Evolutionary conservation across 2,113 vertebrate genomes (phyloP), one percentile per base, ranked within the genome.

Genomic region (Xenopus borealis): DNA sequence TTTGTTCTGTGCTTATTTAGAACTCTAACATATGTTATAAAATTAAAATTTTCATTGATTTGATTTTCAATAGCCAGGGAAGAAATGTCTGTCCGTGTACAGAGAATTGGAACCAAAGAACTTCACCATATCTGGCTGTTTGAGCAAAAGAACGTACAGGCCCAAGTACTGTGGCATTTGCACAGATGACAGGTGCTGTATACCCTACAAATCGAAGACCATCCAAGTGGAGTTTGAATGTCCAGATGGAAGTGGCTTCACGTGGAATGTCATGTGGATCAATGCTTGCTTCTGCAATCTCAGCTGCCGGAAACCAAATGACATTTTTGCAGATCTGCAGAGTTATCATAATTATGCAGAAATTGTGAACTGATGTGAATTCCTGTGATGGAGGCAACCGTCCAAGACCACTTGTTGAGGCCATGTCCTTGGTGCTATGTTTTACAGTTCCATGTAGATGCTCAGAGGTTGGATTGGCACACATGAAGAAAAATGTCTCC

Each of bases 271-370:
- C 79, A 83, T 98, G 86, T 98, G 97, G 97, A 91, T 99, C 66
- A 95, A 97, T 11, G 95, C 97, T 64, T 99, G 97, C 80, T 99
- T 98, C 86, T 99, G 97, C 88, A 98, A 95, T 84, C 89, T 99
- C 80, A 97, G 88, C 85, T 99, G 97, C 84, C 91, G 86, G 72
- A 98, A 95, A 79, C 95, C 95, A 20, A 98, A 98, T 0, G 97
- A 99, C 86, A 97, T 99, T 82, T 99, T 99, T 57, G 89, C 91
- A 0, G 94, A 97, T 70, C 88, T 99, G 81, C 93, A 95, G 78
- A 90, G 89, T 80, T 95, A 96, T 78, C 93, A 95, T 0, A 91
- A 95, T 80, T 91, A 94, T 79, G 86, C 92, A 18, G 96, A 97
- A 82, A 88, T 98, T 0, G 82, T 90, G 79, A 90, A 96, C 83